Percentiles rank a stretch among this genome's conserved stretches.
Conservation (phyloP, 2,797 vertebrate genomes). For the Serranus cabrilla region DNA sequence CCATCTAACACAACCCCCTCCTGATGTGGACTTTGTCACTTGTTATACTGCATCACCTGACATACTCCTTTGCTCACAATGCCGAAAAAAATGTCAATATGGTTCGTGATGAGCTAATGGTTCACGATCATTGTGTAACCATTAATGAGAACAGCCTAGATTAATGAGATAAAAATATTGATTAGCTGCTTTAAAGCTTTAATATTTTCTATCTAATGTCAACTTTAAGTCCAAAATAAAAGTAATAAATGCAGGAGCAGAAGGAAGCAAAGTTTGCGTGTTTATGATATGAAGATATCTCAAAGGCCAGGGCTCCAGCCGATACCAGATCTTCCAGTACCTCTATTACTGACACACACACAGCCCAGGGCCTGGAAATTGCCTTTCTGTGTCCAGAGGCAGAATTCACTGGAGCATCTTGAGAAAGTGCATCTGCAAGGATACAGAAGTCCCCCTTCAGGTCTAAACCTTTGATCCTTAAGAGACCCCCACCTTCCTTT, state of each 20-base stretch:
- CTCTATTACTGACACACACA: slow-evolving; percentile 69
- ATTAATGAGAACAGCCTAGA: not conserved
- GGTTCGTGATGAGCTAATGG: too few species aligned
- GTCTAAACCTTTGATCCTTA: slow-evolving; percentile 87
- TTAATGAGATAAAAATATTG: not conserved
- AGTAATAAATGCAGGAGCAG: slow-evolving; percentile 39
- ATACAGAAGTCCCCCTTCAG: slow-evolving; percentile 82
- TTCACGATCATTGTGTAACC: not conserved
- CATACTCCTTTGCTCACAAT: too few species aligned
- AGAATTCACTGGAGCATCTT: slow-evolving; percentile 79
- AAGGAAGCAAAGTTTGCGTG: slow-evolving; percentile 47
- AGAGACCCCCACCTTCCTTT: slow-evolving; percentile 81
- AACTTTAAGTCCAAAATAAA: slow-evolving; percentile 28
- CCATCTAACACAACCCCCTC: too few species aligned
- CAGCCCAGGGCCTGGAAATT: slow-evolving; percentile 77
- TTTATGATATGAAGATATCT: slow-evolving; percentile 71
- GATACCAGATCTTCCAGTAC: slow-evolving; percentile 59
- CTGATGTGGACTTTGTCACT: too few species aligned
- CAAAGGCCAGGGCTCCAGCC: slow-evolving; percentile 63
- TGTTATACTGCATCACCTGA: too few species aligned
- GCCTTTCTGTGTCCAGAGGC: slow-evolving; percentile 78
- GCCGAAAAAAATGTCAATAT: too few species aligned
- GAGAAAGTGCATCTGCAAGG: slow-evolving; percentile 83
- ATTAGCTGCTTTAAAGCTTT: slow-evolving; percentile 3
- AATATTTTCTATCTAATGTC: slow-evolving; percentile 3